Evolutionary conservation across 2,797 vertebrate genomes (phyloP), one percentile per base, ranked within the genome.

Genomic region (Tenualosa thibaudeaui): DNA sequence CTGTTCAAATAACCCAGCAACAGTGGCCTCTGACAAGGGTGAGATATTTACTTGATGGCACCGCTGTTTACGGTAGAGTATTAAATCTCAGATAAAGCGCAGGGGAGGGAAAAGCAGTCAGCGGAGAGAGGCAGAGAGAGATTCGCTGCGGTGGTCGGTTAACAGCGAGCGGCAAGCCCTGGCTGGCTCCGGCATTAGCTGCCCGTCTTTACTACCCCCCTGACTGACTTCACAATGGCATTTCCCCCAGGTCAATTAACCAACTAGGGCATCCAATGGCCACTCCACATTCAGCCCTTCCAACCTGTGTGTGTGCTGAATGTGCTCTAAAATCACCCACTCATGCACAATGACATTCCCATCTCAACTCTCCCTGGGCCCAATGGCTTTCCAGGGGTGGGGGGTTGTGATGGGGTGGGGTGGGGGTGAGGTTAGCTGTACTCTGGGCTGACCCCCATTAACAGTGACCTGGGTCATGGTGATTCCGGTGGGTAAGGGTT

Each of bases 191-290:
- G 3, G 65, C 4, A 17, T 78, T 40, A 78, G 71, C 71, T 46
- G 68, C 26, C 9, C 1, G 71, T 15, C 37, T 22, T 43, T 46
- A 13, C 50, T 51, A 51, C 50, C 17, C 68, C 68, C 71, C 19
- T 5, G 37, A 19, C 71, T 78, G 17, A 43, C 71, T 37, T 9
- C 71, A 78, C 71, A 78, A 78, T 46, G 40, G 71, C 71, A 78
- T 46, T 19, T 37, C 37, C 40, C 37, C 71, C 37, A 46, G 71
- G 71, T 78, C 71, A 78, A 78, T 78, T 78, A 78, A 46, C 71
- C 71, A 78, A 43, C 71, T 78, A 78, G 71, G 71, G 37, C 65
- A 71, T 71, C 65, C 65, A 71, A 37, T 71, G 65, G 65, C 65
- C 40, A 78, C 40, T 78, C 40, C 17, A 7, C 40, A 9, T 5